Evolutionary conservation across 2,888 invertebrate genomes (phyloP).

Genomic region (Athalia rosae): DNA sequence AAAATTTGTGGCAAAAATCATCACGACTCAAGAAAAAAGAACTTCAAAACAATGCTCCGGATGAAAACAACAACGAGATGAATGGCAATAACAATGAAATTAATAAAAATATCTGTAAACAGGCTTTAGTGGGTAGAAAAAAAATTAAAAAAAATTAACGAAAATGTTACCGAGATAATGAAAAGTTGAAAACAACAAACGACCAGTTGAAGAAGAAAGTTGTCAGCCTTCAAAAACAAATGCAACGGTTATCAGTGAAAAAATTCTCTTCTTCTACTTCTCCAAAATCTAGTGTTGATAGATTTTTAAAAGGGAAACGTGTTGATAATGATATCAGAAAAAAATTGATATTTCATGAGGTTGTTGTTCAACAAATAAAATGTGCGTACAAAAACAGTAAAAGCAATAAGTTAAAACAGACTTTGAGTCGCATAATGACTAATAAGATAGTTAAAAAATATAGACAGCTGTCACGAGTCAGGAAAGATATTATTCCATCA

Average conservation of each 20-base stretch:
- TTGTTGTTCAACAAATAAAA: neutral
- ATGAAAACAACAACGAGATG: too few species aligned
- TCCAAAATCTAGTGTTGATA: neutral
- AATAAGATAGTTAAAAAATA: neutral
- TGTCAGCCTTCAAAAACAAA: too few species aligned
- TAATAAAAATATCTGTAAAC: neutral
- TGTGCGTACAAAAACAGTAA: neutral
- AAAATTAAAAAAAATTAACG: neutral
- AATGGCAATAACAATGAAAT: neutral
- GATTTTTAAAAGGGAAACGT: neutral
- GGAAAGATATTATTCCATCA: neutral
- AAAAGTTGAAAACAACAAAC: neutral
- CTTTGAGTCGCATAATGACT: neutral
- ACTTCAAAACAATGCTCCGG: neutral
- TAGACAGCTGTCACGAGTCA: neutral
- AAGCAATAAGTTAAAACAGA: neutral
- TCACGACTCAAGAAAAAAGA: neutral
- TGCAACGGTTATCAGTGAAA: too few species aligned
- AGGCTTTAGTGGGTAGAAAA: neutral
- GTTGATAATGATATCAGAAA: neutral
- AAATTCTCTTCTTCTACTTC: neutral
- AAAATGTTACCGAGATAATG: neutral
- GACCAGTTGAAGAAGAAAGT: neutral
- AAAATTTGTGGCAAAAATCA: neutral
- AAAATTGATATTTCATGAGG: neutral